phyloP scores from a whole-genome alignment of 2,113 vertebrate genomes.

The Myotis lucifugus region DNA sequence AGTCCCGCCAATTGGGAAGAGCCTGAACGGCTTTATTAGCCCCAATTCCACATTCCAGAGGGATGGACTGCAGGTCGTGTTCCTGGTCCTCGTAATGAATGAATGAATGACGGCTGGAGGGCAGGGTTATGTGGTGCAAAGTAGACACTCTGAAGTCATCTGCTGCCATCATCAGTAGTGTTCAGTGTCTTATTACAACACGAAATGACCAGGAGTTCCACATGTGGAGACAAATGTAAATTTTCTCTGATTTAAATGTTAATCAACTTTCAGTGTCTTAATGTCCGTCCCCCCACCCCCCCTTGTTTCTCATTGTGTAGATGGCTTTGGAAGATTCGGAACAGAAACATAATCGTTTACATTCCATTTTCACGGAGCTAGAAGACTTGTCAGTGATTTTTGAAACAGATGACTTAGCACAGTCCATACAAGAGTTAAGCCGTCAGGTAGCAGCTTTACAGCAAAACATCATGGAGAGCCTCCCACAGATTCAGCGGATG shows the following conservation, averaged over 20 bases:
- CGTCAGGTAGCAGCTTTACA: conserved; percentile 86
- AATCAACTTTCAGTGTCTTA: not conserved
- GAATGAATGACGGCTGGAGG: not conserved
- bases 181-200: not conserved
- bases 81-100: not conserved
- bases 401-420: conserved; percentile 84
- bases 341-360: conserved; percentile 90
- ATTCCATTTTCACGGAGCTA: conserved; percentile 85
- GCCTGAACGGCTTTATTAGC: not conserved
- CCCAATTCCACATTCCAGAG: not conserved
- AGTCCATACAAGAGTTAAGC: conserved; percentile 85
- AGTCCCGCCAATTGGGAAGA: not conserved
- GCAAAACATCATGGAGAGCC: conserved; percentile 86
- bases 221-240: not conserved
- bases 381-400: conserved; percentile 89
- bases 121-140: not conserved
- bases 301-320: conserved; percentile 78
- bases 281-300: not conserved
- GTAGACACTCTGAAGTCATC: not conserved
- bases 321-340: conserved; percentile 92
- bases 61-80: not conserved
- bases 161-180: rapidly evolving
- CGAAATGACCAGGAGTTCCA: not conserved
- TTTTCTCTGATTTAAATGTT: not conserved
- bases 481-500: conserved; percentile 89